Base-by-base conservation (phyloP, 2,888 invertebrate species). In the Tortrix viridana region DNA sequence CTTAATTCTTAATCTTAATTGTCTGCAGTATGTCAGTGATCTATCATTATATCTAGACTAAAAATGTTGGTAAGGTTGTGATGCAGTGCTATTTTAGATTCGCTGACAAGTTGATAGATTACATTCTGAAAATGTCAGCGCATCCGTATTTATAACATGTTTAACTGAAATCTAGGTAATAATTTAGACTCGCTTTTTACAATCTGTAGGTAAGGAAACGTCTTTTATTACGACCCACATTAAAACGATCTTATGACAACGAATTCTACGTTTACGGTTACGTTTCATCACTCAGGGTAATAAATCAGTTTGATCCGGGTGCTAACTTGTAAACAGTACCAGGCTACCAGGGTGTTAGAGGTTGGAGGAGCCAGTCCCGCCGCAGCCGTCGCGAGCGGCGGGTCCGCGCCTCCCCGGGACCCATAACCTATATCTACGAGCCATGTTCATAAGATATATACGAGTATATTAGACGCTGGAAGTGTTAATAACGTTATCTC, bases 301-400 rank as follows among this genome's bases (percentile, higher is more conserved):
- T 62, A 56, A 61, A 62, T 62, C 56, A 52, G 50, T 57, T 62
- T 57, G 20, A 61, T 61, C 48, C 26, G 41, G 41, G 23, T 20
- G 49, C 32, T 20, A 38, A 59, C 41, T 41, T 26, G 43, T 9
- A 48, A 41, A 44, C 44, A 44, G 54, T 54, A 19, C 37, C 16
- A 12, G 26, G 37, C 32, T 53, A 63, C 63, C 52, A 58, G 63
- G 57, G 41, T 18, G 47, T 16, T 32, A 48, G 23, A 41, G 48
- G 61, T 48, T 49, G 54, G 60, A 66, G 65, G 68, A 64, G 55
- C 72, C 85, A 89, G 89, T 89, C 85, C 87, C 88, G 87, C 85
- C 88, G 88, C 89, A 84, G 72, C 74, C 86, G 84, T 84, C 89
- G 88, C 84, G 86, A 78, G 85, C 87, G 87, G 86, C 88, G 89